Evolutionary conservation across 2,888 invertebrate genomes (phyloP).

Genomic region (Anagyrus pseudococci): DNA sequence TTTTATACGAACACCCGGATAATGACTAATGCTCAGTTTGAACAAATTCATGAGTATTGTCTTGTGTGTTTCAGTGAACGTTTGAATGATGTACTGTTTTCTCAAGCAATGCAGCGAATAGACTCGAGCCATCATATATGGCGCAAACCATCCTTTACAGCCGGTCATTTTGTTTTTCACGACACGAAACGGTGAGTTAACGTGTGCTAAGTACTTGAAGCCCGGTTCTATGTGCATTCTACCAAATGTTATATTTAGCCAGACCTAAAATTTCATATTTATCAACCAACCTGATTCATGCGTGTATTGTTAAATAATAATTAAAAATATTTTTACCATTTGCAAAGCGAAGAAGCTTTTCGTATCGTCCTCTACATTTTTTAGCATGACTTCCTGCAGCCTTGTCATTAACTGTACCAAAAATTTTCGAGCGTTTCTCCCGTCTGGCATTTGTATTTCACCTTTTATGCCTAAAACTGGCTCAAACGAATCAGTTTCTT

Average conservation of each 20-base stretch:
- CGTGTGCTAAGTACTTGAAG: slow-evolving; percentile 55
- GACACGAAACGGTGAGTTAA: slow-evolving; percentile 65
- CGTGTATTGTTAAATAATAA: background rate
- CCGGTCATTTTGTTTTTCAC: slow-evolving; percentile 70
- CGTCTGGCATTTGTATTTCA: slow-evolving; percentile 68
- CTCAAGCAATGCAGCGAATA: slow-evolving; percentile 54
- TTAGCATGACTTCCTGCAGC: slow-evolving; percentile 71
- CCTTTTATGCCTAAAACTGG: slow-evolving; percentile 53
- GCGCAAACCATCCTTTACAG: slow-evolving; percentile 60
- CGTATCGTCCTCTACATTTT: slow-evolving; percentile 78
- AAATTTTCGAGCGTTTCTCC: slow-evolving; percentile 72
- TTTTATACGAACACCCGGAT: slow-evolving; percentile 71
- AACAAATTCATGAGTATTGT: slow-evolving; percentile 70
- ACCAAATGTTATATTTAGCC: slow-evolving; percentile 2
- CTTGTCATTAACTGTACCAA: slow-evolving; percentile 69
- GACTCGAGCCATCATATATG: slow-evolving; percentile 47
- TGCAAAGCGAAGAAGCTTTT: slow-evolving; percentile 74
- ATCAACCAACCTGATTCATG: background rate
- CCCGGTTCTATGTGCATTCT: background rate
- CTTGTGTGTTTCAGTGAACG: slow-evolving; percentile 69
- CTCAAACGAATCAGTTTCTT: slow-evolving; percentile 9
- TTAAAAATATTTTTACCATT: background rate
- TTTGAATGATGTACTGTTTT: slow-evolving; percentile 59
- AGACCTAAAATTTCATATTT: slow-evolving; percentile 24
- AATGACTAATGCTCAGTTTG: slow-evolving; percentile 70